These are phyloP conservation scores for Chesias legatella DNA, from an alignment of 2,888 invertebrate species.

Conservation along the genomic window DNA sequence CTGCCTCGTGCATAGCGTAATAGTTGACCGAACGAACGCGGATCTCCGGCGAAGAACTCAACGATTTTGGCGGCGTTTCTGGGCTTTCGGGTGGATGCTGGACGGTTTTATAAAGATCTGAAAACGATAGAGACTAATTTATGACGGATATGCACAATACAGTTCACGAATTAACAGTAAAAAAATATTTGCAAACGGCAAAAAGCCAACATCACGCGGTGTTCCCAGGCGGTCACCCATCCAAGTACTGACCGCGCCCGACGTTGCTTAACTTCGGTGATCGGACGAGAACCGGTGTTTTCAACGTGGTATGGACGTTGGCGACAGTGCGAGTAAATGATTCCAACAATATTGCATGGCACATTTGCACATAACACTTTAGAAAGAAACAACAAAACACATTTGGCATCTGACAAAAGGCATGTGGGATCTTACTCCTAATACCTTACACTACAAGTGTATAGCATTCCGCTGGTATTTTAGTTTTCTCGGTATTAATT, in stretches of 20 bases:
- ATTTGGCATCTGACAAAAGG: too few relatives aligned
- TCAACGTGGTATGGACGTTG: constrained; percentile 48
- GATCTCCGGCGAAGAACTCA: constrained; percentile 33
- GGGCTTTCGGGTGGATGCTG: constrained; percentile 35
- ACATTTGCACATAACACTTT: too few relatives aligned
- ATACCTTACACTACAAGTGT: too few relatives aligned
- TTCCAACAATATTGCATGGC: too few relatives aligned
- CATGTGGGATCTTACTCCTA: too few relatives aligned
- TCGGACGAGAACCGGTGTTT: constrained; percentile 69
- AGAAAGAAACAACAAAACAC: too few relatives aligned
- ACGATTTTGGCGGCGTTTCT: constrained; percentile 27
- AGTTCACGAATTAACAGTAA: too few relatives aligned
- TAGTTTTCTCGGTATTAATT: too few relatives aligned
- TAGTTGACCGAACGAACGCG: constrained; percentile 27
- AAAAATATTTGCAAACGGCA: too few relatives aligned
- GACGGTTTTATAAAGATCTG: constrained; percentile 21
- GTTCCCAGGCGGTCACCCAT: constrained; percentile 71
- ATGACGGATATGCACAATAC: too few relatives aligned
- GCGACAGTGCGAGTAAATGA: too few relatives aligned
- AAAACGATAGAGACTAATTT: background rate
- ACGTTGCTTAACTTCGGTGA: constrained; percentile 70
- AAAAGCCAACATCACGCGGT: constrained; percentile 62
- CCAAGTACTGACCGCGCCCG: constrained; percentile 69
- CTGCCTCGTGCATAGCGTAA: constrained; percentile 24
- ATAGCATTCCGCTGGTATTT: too few relatives aligned